Conservation (phyloP, 2,113 vertebrate genomes). For the Struthio camelus region DNA sequence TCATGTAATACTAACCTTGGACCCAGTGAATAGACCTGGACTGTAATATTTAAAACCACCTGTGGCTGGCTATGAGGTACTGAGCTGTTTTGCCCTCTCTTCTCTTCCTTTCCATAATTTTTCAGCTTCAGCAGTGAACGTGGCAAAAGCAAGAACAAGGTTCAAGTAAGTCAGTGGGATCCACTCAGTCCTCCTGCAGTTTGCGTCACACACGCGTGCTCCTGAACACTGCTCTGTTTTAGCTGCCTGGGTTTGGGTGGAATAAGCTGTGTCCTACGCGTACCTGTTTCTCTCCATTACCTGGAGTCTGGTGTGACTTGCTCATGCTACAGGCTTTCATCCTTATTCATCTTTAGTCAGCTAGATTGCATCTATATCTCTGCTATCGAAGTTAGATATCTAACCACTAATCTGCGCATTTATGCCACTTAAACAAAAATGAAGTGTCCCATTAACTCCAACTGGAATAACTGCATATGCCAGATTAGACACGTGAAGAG, state of each 20-base stretch:
- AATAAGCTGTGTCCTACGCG: background rate
- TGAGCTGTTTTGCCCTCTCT: background rate
- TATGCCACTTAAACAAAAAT: rapidly evolving
- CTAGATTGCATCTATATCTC: background rate
- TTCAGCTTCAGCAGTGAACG: background rate
- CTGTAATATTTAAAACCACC: background rate
- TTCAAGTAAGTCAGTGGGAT: rapidly evolving
- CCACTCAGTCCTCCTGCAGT: background rate
- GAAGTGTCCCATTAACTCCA: background rate
- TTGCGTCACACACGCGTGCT: background rate
- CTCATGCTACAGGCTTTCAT: background rate
- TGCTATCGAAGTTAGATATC: background rate
- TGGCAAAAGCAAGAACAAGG: background rate
- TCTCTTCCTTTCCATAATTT: background rate
- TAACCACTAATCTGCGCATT: background rate
- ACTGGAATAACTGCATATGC: background rate
- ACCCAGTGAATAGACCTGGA: background rate
- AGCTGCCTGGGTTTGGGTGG: background rate
- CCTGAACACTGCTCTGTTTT: background rate
- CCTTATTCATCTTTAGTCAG: background rate
- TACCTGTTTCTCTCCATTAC: background rate
- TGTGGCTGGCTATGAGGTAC: background rate
- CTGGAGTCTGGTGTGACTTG: background rate
- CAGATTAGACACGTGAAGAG: background rate
- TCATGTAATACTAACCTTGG: background rate